phyloP scores from a whole-genome alignment of 2,113 vertebrate genomes.

The Catharus fuscescens region DNA sequence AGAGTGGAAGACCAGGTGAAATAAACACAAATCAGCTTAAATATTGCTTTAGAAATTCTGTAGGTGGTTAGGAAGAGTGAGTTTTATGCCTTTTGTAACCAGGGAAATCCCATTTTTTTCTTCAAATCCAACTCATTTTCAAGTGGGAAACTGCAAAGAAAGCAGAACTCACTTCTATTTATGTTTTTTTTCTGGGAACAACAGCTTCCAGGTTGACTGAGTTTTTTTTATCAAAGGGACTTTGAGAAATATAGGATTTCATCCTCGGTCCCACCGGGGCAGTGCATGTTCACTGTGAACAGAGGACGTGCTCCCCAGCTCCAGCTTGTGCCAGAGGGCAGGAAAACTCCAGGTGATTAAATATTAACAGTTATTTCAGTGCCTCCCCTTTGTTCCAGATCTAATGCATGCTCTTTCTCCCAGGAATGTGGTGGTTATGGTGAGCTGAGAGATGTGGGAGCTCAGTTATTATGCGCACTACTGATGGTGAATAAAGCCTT shows the following conservation, averaged over 20 bases:
- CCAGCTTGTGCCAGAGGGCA: not conserved
- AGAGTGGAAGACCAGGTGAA: not conserved
- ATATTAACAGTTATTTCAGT: conserved; percentile 30
- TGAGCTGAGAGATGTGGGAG: not conserved
- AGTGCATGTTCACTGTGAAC: not conserved
- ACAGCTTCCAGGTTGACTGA: not conserved
- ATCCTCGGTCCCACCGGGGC: rapidly evolving
- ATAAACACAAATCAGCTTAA: not conserved
- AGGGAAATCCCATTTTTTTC: not conserved
- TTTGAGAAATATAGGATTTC: not conserved
- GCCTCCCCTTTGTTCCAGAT: not conserved
- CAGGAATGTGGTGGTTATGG: not conserved
- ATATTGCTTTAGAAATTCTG: not conserved
- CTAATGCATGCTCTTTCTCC: not conserved
- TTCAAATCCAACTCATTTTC: not conserved
- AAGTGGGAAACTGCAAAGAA: not conserved
- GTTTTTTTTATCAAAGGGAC: not conserved
- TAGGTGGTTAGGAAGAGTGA: not conserved
- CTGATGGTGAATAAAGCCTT: not conserved
- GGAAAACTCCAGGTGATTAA: not conserved
- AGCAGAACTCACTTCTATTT: not conserved
- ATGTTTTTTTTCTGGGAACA: not conserved
- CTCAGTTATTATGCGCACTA: not conserved
- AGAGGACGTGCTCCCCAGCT: not conserved
- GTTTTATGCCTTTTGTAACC: not conserved